Conservation (phyloP, 2,797 vertebrate species). For the Lagocephalus sceleratus region DNA sequence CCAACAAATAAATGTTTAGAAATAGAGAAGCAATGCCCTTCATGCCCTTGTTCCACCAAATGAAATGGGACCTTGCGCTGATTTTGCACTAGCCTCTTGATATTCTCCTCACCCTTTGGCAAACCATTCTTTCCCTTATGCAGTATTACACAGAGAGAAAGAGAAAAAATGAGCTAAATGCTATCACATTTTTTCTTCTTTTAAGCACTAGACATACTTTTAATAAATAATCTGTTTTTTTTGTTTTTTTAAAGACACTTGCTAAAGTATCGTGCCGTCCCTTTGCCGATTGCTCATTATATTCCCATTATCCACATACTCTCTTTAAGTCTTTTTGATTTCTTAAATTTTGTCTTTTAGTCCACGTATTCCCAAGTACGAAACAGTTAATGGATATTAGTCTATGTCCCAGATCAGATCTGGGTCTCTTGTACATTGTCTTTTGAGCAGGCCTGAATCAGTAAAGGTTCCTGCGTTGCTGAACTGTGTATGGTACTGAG, state of each 20-base stretch:
- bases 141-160: conserved; percentile 66
- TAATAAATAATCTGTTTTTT: conserved; percentile 97
- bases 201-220: conserved; percentile 98
- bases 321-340: conserved; percentile 45
- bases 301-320: conserved; percentile 51
- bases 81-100: conserved; percentile 12
- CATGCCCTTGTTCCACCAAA: conserved; percentile 9
- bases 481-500: conserved; percentile 99
- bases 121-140: conserved; percentile 83
- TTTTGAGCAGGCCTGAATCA: conserved; percentile 99
- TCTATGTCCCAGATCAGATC: conserved; percentile 80
- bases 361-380: conserved; percentile 63
- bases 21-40: conserved; percentile 12
- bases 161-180: conserved; percentile 77
- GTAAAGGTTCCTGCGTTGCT: conserved; percentile 98
- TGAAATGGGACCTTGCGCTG: conserved; percentile 14
- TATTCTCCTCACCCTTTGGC: conserved; percentile 34
- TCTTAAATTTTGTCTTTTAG: conserved; percentile 52
- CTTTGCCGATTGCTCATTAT: conserved; percentile 87
- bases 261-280: conserved; percentile 95
- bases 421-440: conserved; percentile 99
- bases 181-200: conserved; percentile 92
- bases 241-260: conserved; percentile 98
- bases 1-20: conserved; percentile 7
- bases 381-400: conserved; percentile 48